Base-by-base conservation (phyloP, 2,888 invertebrate genomes). In the Vanessa cardui region DNA sequence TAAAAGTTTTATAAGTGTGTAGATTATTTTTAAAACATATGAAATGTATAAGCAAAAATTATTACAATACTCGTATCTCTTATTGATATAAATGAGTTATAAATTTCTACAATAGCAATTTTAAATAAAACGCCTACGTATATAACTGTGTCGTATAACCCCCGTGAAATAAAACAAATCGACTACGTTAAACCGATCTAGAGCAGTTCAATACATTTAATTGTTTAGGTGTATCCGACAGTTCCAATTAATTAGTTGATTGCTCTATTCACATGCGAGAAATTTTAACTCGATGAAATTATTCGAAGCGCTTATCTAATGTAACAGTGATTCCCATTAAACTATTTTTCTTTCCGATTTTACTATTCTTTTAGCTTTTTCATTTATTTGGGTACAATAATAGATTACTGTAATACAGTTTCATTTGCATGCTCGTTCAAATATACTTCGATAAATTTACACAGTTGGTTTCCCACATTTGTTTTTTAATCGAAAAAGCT, bases 211-310 rank as follows among this genome's bases (percentile, higher is more conserved):
- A 71, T 71, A 62, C 68, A 54, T 62, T 63, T 68, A 58, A 71
- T 64, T 71, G 71, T 71, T 71, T 68, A 68, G 68, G 68, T 64
- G 71, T 68, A 64, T 63, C 61, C 66, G 64, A 68, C 71, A 71
- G 68, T 66, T 68, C 47, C 68, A 71, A 71, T 68, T 71, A 68
- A 68, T 71, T 67, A 59, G 45, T 58, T 49, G 58, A 64, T 64
- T 62, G 62, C 69, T 69, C 26, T 54, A 69, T 69, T 64, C 65
- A 69, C 62, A 62, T 69, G 59, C 58, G 64, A 61, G 52, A 63
- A 65, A 69, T 66, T 69, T 64, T 63, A 62, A 65, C 52, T 59
- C 46, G 62, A 64, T 62, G 45, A 60, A 56, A 59, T 66, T 62
- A 69, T 66, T 59, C 31, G 20, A 47, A 31, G 61, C 60, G 58